Evolutionary conservation across 1,140 invertebrate genomes (phyloP).

Genomic region (Tetramorium parvispinum): DNA sequence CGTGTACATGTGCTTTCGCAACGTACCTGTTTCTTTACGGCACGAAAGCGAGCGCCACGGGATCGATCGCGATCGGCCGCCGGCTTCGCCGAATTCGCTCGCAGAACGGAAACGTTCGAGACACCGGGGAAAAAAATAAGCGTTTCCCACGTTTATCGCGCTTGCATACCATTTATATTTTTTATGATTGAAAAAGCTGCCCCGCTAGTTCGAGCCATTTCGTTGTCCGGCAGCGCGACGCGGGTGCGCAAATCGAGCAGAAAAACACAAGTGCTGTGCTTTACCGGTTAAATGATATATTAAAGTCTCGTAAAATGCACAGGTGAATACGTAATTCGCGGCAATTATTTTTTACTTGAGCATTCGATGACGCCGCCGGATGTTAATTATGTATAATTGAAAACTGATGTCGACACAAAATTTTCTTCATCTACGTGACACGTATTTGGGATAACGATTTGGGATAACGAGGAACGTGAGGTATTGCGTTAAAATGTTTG

Average conservation of each 20-base stretch:
- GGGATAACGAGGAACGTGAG: not conserved
- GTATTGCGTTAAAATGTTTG: not conserved
- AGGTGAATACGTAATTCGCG: slow-evolving; percentile 19
- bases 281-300: slow-evolving; percentile 14
- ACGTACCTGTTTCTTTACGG: slow-evolving; percentile 1
- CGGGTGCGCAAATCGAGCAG: not conserved
- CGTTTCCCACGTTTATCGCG: slow-evolving; percentile 1
- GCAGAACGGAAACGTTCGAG: slow-evolving; percentile 1
- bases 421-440: slow-evolving; percentile 1
- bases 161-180: not conserved
- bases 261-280: slow-evolving; percentile 16
- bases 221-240: not conserved
- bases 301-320: slow-evolving; percentile 52
- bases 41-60: not conserved
- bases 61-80: not conserved
- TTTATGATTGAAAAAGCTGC: slow-evolving; percentile 16
- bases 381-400: slow-evolving; percentile 17
- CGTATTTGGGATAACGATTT: not conserved
- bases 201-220: not conserved
- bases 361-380: not conserved
- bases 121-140: not conserved
- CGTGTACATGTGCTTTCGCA: slow-evolving; percentile 22
- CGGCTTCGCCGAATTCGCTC: not conserved
- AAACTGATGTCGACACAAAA: not conserved
- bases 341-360: not conserved